Base-by-base conservation (phyloP, 2,797 vertebrate species). In the Trachops cirrhosus region DNA sequence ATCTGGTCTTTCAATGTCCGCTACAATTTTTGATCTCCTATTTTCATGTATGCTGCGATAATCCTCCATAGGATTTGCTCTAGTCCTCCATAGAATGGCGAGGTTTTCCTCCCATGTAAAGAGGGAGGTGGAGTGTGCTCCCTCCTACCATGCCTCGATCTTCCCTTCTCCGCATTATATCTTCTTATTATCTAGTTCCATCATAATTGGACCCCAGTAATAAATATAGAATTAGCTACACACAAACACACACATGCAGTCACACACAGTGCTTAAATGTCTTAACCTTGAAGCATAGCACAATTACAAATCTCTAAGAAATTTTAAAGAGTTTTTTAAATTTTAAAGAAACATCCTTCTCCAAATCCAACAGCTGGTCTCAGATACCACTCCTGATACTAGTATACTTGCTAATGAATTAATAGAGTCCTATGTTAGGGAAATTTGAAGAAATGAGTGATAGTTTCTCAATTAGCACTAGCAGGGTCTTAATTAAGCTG, bases 401-500 rank as follows among this genome's bases (percentile, higher is more conserved):
- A 54, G 4, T 75, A 8, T 85, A 97, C 91, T 94, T 96, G 87
- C 90, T 93, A 85, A 86, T 26, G 91, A 91, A 73, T 88, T 93
- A 97, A 91, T 41, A 93, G 67, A 97, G 67, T 91, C 79, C 92
- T 57, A 83, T 24, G 8, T 96, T 80, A 34, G 21, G 32, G 6
- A 79, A 83, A 68, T 94, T 84, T 39, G 46, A 95, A 80, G 62
- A 93, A 79, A 74, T 59, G 39, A 86, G 75, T 95, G 96, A 93
- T 96, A 96, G 92, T 97, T 98, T 93, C 59, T 97, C 93, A 92
- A 68, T 97, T 97, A 97, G 48, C 18, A 71, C 75, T 91, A 93
- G 77, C 37, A 96, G 29, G 44, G 37, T 97, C 94, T 97, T 97
- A 97, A 98, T 97, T 97, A 97, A 97, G 44, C 93, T 97, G 50